These are phyloP conservation scores for Ooceraea biroi DNA, from an alignment of 1,140 invertebrate genomes.

Conservation along the genomic window DNA sequence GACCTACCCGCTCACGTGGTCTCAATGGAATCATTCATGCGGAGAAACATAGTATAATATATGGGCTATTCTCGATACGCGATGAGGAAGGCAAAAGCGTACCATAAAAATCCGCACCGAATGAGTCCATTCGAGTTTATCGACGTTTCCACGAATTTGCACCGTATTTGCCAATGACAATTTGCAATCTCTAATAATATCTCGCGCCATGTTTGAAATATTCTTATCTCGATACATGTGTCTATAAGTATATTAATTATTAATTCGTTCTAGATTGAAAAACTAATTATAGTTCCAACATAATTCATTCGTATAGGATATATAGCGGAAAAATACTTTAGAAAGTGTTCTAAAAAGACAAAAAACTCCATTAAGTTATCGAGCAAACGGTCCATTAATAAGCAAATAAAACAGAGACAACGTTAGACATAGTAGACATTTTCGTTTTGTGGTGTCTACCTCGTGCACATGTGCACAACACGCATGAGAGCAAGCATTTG, in stretches of 20 bases:
- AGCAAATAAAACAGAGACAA: neutral
- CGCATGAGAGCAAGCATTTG: neutral
- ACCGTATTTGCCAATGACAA: constrained; percentile 12
- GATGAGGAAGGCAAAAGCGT: constrained; percentile 54
- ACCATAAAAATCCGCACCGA: constrained; percentile 8
- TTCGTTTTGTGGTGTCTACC: neutral
- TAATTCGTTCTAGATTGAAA: neutral
- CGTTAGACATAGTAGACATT: neutral
- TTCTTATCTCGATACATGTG: neutral
- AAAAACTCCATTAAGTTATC: too few relatives aligned
- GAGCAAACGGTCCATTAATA: neutral
- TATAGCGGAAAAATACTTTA: too few relatives aligned
- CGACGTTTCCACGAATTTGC: constrained; percentile 47
- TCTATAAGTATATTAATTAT: neutral
- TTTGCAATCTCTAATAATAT: neutral
- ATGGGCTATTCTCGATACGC: constrained; percentile 26
- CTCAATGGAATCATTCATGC: constrained; percentile 82
- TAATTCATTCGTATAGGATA: too few relatives aligned
- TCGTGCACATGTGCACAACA: neutral
- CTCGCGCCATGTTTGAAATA: neutral
- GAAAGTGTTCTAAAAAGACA: too few relatives aligned
- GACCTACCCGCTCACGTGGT: constrained; percentile 69
- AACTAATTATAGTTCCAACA: too few relatives aligned
- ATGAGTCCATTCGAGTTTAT: constrained; percentile 43
- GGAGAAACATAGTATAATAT: constrained; percentile 57